These are phyloP conservation scores for Cataglyphis altisquamis DNA, from an alignment of 2,888 invertebrate species.

Conservation along the genomic window DNA sequence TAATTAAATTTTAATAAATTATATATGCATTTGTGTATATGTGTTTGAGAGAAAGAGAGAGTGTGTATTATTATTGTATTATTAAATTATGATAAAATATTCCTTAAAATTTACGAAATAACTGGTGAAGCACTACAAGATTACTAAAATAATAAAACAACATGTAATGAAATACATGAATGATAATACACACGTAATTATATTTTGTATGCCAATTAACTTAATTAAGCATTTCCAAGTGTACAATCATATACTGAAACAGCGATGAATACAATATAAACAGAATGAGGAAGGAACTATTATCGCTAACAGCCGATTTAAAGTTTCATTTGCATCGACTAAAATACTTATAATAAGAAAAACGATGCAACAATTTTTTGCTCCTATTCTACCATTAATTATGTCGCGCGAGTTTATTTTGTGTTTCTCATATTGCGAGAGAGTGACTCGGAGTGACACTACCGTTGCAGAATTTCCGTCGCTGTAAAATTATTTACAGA, in stretches of 20 bases:
- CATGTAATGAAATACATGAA: no score
- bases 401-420: constrained; percentile 6
- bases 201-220: constrained; percentile 63
- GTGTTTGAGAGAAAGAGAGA: background rate
- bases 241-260: constrained; percentile 36
- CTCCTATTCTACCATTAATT: constrained; percentile 23
- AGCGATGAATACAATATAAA: constrained; percentile 52
- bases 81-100: constrained; percentile 6
- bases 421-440: constrained; percentile 40
- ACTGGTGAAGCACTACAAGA: background rate
- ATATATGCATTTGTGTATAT: background rate
- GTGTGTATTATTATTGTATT: background rate
- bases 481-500: constrained; percentile 40
- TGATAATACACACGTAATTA: background rate
- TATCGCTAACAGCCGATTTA: constrained; percentile 20
- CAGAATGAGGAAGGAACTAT: constrained; percentile 28
- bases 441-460: constrained; percentile 26
- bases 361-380: constrained; percentile 37
- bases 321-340: constrained; percentile 21
- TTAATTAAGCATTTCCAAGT: constrained; percentile 70
- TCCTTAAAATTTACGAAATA: constrained; percentile 3
- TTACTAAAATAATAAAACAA: no score
- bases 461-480: constrained; percentile 24
- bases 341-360: constrained; percentile 30
- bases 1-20: constrained; percentile 28